Conservation (phyloP, 1,140 invertebrate genomes). For the Drosophila nigromelanica region DNA sequence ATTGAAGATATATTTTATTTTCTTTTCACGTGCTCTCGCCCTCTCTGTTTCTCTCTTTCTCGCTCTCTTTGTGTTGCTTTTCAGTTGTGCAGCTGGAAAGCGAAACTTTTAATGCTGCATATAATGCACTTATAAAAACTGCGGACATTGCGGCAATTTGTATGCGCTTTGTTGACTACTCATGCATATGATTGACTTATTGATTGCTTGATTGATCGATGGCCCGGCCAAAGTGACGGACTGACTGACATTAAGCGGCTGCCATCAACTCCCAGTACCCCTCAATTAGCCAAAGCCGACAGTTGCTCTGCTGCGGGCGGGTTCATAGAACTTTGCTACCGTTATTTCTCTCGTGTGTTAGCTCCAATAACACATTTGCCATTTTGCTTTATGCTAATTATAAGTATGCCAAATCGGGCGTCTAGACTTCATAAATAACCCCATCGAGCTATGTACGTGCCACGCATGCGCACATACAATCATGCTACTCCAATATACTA, state of each 20-base stretch:
- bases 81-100: slow-evolving; percentile 23
- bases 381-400: slow-evolving; percentile 60
- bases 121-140: slow-evolving; percentile 56
- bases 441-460: slow-evolving; percentile 57
- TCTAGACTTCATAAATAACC: slow-evolving; percentile 79
- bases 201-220: slow-evolving; percentile 73
- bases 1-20: slow-evolving; percentile 56
- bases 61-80: not conserved
- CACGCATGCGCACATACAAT: slow-evolving; percentile 52
- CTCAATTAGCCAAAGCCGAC: slow-evolving; percentile 66
- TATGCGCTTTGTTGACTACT: slow-evolving; percentile 71
- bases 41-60: not conserved
- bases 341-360: slow-evolving; percentile 39
- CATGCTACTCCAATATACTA: slow-evolving; percentile 25
- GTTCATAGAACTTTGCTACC: slow-evolving; percentile 72
- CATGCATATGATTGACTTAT: slow-evolving; percentile 81
- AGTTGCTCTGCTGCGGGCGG: slow-evolving; percentile 30
- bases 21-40: not conserved
- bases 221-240: slow-evolving; percentile 65
- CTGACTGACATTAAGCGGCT: slow-evolving; percentile 70
- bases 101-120: slow-evolving; percentile 51
- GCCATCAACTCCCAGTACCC: slow-evolving; percentile 31
- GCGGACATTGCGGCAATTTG: slow-evolving; percentile 73
- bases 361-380: not conserved
- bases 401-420: slow-evolving; percentile 68